Evolutionary conservation across 2,797 vertebrate genomes (phyloP), one percentile per base, ranked within the genome.

Genomic region (Lateolabrax maculatus): DNA sequence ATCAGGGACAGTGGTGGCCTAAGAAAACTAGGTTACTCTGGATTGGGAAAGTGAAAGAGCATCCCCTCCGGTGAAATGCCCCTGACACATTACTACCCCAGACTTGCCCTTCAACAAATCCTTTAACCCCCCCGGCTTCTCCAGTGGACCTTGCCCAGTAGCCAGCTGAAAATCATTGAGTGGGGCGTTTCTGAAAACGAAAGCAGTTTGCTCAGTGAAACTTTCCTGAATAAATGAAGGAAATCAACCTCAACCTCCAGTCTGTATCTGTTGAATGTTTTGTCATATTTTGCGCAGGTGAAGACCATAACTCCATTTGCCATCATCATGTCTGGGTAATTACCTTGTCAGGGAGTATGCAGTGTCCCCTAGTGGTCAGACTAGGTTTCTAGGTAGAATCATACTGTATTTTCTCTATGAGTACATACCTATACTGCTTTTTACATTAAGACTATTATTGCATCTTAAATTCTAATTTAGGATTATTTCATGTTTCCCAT

Each of bases 311-410:
- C 13, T 52, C 15, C 23, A 21, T 48, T 27, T 15, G 10, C 3
- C 62, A 46, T 61, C 29, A 29, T 44, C 6, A 34, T 46, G 6
- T 19, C 18, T n/a, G 2, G 2, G 44, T 27, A 37, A 18, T 43
- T 36, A 15, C 27, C 11, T 55, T 27, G 8, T 48, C 19, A 19
- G 62, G 44, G 34, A 34, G 19, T 66, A 55, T 66, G 77, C 61
- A 58, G 70, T 61, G 78, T n/a, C 78, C 68, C 43, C 80, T 62
- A 49, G 51, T 83, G 84, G 75, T 61, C 53, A 37, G 5, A 46
- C 4, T 31, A 34, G 31, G 4, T n/a, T n/a, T n/a, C n/a, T n/a
- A n/a, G 19, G 13, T 19, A 3, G 6, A 51, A 0, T 48, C 11
- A 19, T 0, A 49, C 25, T 34, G 27, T 15, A 9, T 74, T 57